Evolutionary conservation across 2,113 vertebrate genomes (phyloP).

Genomic region (Phasianus colchicus): DNA sequence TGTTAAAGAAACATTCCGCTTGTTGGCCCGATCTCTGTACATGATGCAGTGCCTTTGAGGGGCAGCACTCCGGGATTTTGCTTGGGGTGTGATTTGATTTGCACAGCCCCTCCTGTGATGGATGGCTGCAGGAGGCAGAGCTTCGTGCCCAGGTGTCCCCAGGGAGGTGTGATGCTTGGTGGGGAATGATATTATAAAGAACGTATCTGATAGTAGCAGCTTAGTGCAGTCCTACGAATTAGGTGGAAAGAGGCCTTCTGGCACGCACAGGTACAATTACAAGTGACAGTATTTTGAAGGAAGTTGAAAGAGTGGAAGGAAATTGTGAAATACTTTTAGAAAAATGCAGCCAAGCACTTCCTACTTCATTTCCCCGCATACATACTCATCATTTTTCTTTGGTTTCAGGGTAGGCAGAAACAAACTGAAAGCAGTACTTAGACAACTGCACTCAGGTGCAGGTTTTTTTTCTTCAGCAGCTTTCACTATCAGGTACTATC

Average conservation of each 20-base stretch:
- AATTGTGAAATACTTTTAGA: constrained; percentile 33
- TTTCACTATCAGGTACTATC: constrained; percentile 61
- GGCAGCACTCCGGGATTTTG: background rate
- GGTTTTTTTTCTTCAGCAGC: background rate
- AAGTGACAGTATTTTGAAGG: background rate
- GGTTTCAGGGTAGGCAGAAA: constrained; percentile 10
- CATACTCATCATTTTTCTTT: constrained; percentile 38
- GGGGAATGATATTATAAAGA: background rate
- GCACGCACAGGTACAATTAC: background rate
- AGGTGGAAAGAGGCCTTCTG: background rate
- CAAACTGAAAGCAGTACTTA: constrained; percentile 26
- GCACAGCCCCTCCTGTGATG: accelerated
- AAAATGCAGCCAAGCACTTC: constrained; percentile 57
- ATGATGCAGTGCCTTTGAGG: background rate
- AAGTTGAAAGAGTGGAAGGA: constrained; percentile 34
- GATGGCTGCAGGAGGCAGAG: background rate
- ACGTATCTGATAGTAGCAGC: background rate
- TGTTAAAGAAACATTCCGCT: accelerated
- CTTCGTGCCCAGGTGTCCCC: background rate
- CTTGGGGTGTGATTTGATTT: background rate
- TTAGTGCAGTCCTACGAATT: background rate
- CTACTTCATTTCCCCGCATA: constrained; percentile 20
- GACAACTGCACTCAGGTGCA: constrained; percentile 55
- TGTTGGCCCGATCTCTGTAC: background rate
- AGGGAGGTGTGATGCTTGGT: background rate